Percentiles rank a stretch among this genome's conserved stretches.
phyloP scores from a whole-genome alignment of 1,140 invertebrate genomes.

The Hestina assimilis region DNA sequence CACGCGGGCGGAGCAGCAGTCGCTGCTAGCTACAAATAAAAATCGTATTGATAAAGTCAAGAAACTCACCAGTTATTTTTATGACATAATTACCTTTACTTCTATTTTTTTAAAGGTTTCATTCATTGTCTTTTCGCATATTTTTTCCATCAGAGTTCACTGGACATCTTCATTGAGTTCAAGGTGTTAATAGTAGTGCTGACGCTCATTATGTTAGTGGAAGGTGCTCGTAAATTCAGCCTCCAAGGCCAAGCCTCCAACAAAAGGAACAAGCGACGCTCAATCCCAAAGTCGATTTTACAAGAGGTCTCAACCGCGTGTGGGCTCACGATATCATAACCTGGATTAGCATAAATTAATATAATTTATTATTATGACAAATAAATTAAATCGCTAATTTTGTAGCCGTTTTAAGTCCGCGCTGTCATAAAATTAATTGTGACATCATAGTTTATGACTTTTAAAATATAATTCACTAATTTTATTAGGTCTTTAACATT shows the following conservation, averaged over 20 bases:
- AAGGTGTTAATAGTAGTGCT: conserved; percentile 72
- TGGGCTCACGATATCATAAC: conserved; percentile 51
- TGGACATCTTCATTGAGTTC: conserved; percentile 61
- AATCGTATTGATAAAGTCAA: too few species aligned
- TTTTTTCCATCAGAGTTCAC: conserved; percentile 15
- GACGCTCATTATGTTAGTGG: conserved; percentile 61
- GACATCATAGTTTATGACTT: conserved; percentile 23
- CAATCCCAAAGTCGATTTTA: conserved; percentile 70
- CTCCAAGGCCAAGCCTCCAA: conserved; percentile 58
- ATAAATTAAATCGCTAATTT: conserved; percentile 31
- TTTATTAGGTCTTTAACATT: conserved; percentile 22
- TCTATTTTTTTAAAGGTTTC: neutral
- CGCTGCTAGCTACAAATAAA: too few species aligned
- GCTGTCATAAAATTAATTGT: conserved; percentile 21
- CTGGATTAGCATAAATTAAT: conserved; percentile 45
- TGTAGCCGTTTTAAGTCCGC: conserved; percentile 24
- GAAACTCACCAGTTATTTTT: too few species aligned
- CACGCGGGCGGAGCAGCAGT: too few species aligned
- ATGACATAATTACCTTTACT: neutral
- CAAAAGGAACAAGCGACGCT: conserved; percentile 67
- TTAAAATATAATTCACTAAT: conserved; percentile 26
- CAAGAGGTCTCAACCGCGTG: conserved; percentile 71
- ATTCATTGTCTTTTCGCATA: conserved; percentile 19
- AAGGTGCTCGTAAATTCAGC: conserved; percentile 69
- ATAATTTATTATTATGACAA: conserved; percentile 22